These are phyloP conservation scores for Chrysogorgia sp. DNA, from an alignment of 92 coral and sea anemone genomes.

Conservation along the genomic window DNA sequence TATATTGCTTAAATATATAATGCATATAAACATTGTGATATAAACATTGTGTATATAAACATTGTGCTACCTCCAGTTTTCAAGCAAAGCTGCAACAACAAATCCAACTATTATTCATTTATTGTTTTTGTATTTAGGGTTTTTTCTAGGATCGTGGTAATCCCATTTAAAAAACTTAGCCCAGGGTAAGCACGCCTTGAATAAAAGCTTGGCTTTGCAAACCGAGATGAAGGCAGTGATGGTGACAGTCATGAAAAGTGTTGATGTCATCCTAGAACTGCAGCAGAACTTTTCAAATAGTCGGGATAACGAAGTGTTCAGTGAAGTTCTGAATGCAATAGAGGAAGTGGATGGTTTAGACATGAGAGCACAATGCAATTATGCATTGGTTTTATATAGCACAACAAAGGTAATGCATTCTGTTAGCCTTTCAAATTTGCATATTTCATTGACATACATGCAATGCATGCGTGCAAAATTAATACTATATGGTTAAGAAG, in stretches of 20 bases:
- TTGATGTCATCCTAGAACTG: constrained; percentile 27
- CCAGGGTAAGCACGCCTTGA: not conserved
- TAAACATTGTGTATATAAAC: no score
- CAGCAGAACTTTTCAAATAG: not conserved
- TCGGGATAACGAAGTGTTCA: not conserved
- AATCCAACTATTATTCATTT: not conserved
- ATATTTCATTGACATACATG: no score
- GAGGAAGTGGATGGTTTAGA: constrained; percentile 12
- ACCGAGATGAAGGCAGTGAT: not conserved
- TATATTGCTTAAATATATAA: not conserved
- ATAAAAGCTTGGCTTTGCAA: not conserved
- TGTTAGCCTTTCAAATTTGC: not conserved
- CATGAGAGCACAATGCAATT: constrained; percentile 41
- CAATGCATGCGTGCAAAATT: no score
- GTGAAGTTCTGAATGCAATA: constrained; percentile 6
- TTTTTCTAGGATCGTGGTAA: not conserved
- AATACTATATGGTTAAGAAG: no score
- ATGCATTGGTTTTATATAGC: constrained; percentile 30
- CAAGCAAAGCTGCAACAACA: no score
- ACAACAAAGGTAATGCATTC: constrained; percentile 43
- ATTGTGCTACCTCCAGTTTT: not conserved
- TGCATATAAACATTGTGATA: not conserved
- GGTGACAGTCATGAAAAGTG: constrained; percentile 9
- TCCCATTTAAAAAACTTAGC: not conserved
- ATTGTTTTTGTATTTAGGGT: not conserved